Conservation (phyloP, 2,113 vertebrate species). For the Columba janthina region DNA sequence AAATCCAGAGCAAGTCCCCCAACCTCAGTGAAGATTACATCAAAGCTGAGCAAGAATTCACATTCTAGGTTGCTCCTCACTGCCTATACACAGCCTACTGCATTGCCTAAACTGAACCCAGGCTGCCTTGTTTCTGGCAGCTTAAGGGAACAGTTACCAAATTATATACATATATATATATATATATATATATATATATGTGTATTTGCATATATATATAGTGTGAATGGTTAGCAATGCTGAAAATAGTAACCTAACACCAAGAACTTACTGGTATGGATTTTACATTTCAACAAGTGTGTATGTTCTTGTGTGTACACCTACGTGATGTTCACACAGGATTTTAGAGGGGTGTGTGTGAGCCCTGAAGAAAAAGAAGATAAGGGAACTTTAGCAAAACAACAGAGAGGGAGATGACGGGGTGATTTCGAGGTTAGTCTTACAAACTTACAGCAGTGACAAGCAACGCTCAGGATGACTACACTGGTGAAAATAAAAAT, state of each 20-base stretch:
- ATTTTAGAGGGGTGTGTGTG: not conserved
- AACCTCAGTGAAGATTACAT: not conserved
- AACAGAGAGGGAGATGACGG: not conserved
- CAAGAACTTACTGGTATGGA: not conserved
- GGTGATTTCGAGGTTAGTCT: not conserved
- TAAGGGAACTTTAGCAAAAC: not conserved
- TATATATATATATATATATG: no score
- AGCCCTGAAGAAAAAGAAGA: not conserved
- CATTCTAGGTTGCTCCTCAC: not conserved
- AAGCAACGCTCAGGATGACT: not conserved
- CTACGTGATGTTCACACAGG: accelerated
- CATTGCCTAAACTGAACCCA: not conserved
- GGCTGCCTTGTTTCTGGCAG: not conserved
- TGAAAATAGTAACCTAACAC: not conserved
- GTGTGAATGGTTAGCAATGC: not conserved
- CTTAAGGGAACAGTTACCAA: not conserved
- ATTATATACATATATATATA: not conserved
- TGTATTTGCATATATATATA: not conserved
- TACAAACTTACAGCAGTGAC: not conserved
- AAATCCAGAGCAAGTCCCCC: conserved; percentile 29
- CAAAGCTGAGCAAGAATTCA: not conserved
- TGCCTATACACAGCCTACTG: not conserved
- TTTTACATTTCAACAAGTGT: not conserved
- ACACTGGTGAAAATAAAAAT: not conserved
- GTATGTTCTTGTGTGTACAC: accelerated